These are phyloP conservation scores for Dioctria rufipes DNA, from an alignment of 2,888 invertebrate species.

Conservation along the genomic window DNA sequence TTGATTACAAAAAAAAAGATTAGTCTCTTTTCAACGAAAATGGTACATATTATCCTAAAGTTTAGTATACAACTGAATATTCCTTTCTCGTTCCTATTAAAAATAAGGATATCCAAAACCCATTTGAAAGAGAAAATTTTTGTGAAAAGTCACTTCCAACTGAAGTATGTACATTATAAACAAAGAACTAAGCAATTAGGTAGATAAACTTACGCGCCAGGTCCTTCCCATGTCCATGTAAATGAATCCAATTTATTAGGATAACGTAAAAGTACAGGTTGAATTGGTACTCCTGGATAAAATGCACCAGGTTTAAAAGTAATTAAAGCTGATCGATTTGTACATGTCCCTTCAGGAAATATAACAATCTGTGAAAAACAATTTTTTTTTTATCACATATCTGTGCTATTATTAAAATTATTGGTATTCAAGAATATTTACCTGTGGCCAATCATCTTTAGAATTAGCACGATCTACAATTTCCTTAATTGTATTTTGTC, in stretches of 20 bases:
- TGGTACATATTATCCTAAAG: too few relatives aligned
- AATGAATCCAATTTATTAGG: slow-evolving; percentile 91
- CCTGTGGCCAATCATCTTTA: slow-evolving; percentile 91
- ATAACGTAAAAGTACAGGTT: slow-evolving; percentile 93
- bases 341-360: slow-evolving; percentile 97
- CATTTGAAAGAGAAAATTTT: too few relatives aligned
- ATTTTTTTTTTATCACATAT: background rate
- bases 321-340: slow-evolving; percentile 91
- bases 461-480: slow-evolving; percentile 89
- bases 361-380: slow-evolving; percentile 74
- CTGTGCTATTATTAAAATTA: background rate
- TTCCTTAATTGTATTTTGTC: slow-evolving; percentile 91
- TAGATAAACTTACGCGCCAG: slow-evolving; percentile 81
- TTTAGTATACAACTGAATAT: too few relatives aligned
- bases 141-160: too few relatives aligned
- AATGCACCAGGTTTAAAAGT: slow-evolving; percentile 95
- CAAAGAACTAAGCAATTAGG: too few relatives aligned
- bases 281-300: slow-evolving; percentile 95
- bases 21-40: too few relatives aligned
- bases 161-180: too few relatives aligned
- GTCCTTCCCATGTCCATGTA: slow-evolving; percentile 97
- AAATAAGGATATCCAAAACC: too few relatives aligned
- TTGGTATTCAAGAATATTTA: slow-evolving; percentile 65
- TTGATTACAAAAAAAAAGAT: too few relatives aligned
- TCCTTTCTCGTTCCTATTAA: too few relatives aligned